Evolutionary conservation across 2,888 invertebrate genomes (phyloP).

Genomic region (Zootermopsis nevadensis): DNA sequence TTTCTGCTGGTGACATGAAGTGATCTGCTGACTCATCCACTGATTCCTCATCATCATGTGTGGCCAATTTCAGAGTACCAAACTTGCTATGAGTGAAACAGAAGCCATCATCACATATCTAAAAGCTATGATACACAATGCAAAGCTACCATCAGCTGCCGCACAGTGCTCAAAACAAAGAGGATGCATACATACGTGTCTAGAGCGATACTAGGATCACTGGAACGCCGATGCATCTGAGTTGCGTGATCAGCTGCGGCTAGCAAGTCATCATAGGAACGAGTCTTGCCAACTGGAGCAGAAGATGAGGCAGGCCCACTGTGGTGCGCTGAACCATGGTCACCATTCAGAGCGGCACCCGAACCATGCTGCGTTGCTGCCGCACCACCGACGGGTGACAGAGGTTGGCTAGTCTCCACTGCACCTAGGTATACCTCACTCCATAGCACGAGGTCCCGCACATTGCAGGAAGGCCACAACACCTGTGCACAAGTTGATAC

Average conservation of each 20-base stretch:
- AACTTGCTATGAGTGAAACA: conserved; percentile 59
- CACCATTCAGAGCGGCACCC: conserved; percentile 14
- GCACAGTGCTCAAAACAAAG: neutral
- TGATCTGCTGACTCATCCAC: conserved; percentile 15
- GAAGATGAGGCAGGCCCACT: conserved; percentile 54
- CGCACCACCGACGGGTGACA: conserved; percentile 18
- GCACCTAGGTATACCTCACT: conserved; percentile 82
- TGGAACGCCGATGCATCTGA: conserved; percentile 76
- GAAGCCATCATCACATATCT: neutral
- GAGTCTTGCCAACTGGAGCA: conserved; percentile 66
- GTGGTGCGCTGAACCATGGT: conserved; percentile 55
- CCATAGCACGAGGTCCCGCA: conserved; percentile 87
- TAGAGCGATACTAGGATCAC: conserved; percentile 85
- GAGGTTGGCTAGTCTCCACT: conserved; percentile 58
- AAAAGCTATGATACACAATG: neutral
- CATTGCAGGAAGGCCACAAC: conserved; percentile 79
- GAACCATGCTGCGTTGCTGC: conserved; percentile 55
- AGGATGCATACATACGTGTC: conserved; percentile 70
- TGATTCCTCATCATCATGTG: conserved; percentile 18
- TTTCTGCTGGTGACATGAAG: neutral
- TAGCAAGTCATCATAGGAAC: conserved; percentile 87
- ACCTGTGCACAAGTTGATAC: conserved; percentile 70
- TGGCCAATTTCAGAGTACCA: conserved; percentile 57
- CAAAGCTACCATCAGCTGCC: neutral
- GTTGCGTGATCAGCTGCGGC: conserved; percentile 70